Percentiles rank a stretch among this genome's conserved stretches.
Conservation (phyloP, 2,113 vertebrate species). For the Perccottus glenii region DNA sequence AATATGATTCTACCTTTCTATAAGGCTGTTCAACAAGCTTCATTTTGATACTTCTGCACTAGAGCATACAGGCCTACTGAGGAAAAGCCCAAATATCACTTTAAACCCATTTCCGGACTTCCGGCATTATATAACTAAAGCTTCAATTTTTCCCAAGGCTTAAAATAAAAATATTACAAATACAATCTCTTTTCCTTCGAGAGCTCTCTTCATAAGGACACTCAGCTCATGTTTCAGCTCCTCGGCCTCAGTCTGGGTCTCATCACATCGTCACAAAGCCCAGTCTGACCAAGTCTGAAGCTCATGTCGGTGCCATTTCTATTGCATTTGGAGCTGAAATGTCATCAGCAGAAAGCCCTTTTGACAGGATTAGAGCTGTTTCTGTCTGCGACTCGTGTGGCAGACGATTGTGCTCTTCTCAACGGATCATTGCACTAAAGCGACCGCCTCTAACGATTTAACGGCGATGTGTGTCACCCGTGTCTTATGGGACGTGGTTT, state of each 20-base stretch:
- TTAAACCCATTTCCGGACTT: too few species aligned
- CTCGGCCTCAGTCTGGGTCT: not conserved
- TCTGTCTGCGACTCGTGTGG: constrained; percentile 25
- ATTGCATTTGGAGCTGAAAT: constrained; percentile 13
- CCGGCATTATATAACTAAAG: too few species aligned
- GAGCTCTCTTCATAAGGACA: too few species aligned
- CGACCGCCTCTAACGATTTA: constrained; percentile 8
- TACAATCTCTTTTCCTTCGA: not conserved
- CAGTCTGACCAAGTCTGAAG: not conserved
- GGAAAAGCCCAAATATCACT: too few species aligned
- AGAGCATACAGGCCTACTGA: too few species aligned
- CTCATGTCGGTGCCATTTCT: not conserved
- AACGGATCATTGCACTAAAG: constrained; percentile 20
- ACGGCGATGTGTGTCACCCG: constrained; percentile 2
- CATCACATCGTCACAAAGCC: not conserved
- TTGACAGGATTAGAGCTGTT: constrained; percentile 42
- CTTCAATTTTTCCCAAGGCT: not conserved
- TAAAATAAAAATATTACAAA: not conserved
- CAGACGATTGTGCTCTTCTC: not conserved
- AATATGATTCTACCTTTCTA: too few species aligned
- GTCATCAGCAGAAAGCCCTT: constrained; percentile 25
- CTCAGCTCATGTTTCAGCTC: not conserved
- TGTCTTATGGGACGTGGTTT: not conserved
- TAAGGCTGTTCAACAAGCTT: too few species aligned
- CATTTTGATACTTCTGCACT: too few species aligned